Evolutionary conservation across 2,113 vertebrate genomes (phyloP), one percentile per base, ranked within the genome.

Genomic region (Callospermophilus lateralis): DNA sequence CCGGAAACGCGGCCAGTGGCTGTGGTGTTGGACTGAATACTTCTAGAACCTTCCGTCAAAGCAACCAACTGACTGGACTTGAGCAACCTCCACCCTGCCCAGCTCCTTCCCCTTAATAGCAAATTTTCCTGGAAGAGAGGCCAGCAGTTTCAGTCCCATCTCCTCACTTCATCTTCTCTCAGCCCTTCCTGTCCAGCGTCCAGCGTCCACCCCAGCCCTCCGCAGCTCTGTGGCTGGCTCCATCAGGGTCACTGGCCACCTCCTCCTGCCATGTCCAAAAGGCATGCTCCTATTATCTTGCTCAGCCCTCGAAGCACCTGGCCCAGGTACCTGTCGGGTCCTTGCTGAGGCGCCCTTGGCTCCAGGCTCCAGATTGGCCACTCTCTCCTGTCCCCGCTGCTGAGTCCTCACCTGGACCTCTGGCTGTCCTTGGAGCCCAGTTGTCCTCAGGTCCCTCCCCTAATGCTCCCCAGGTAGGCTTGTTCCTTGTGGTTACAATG

Each of bases 361-460:
- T 45, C 45, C 2, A 0, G 39, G 84, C 4, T 8, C 24, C 81
- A 0, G 0, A 67, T 53, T 32, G 0, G 0, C 89, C 16, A 1
- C 10, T 4, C 1, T 65, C 55, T n/a, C 32, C 67, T 34, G 32
- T 68, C 6, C 32, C 67, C 32, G 15, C 67, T 68, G 67, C 32
- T 32, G 67, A 15, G 32, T 16, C 67, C 32, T 32, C 65, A 32
- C 65, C 65, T 67, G 30, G 63, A 55, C 63, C 63, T 67, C 65
- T 58, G 55, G 55, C 55, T 67, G 65, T 32, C 53, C 61, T 45
- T 37, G 55, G 24, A 15, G 55, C 88, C 22, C 3, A 37, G 42
- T 11, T 53, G 6, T 28, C 42, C 77, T 30, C 11, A 7, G 72
- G 37, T 28, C 9, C 51, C 20, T 24, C 3, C 15, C 24, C 67